Evolutionary conservation across 2,797 vertebrate species (phyloP).

Genomic region (Gorsachius magnificus): DNA sequence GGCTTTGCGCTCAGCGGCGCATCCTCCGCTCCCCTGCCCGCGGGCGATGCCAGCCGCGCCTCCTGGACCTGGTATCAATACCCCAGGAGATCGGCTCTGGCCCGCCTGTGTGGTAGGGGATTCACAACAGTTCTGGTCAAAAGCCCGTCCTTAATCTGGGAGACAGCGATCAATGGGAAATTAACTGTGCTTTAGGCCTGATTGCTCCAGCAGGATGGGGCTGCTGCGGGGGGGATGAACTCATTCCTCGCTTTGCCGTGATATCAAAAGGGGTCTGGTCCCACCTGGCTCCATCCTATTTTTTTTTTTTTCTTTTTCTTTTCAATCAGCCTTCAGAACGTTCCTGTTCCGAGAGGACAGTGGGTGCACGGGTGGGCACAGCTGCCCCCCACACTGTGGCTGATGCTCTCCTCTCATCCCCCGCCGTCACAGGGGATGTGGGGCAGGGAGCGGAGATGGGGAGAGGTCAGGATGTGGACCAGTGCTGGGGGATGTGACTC

Average conservation of each 20-base stretch:
- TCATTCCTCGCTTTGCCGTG: fast-evolving
- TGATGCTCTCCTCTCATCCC: neutral
- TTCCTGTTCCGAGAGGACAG: neutral
- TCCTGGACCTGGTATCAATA: neutral
- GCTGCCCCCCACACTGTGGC: fast-evolving
- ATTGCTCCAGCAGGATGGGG: neutral
- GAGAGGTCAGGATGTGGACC: fast-evolving
- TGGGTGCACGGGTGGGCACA: fast-evolving
- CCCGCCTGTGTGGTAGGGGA: neutral
- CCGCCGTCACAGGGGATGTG: fast-evolving
- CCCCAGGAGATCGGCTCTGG: neutral
- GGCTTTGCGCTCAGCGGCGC: neutral
- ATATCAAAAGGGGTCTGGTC: neutral
- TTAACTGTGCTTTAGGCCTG: constrained; percentile 1
- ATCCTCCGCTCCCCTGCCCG: neutral
- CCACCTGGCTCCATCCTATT: neutral
- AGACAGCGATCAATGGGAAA: constrained; percentile 36
- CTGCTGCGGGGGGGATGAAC: neutral
- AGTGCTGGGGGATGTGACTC: fast-evolving
- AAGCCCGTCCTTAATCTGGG: neutral
- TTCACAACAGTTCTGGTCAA: neutral
- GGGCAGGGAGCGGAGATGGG: neutral
- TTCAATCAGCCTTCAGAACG: neutral
- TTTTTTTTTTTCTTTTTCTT: neutral
- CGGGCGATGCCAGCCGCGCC: neutral